phyloP scores from a whole-genome alignment of 2,888 invertebrate species.

The Hemaris fuciformis region DNA sequence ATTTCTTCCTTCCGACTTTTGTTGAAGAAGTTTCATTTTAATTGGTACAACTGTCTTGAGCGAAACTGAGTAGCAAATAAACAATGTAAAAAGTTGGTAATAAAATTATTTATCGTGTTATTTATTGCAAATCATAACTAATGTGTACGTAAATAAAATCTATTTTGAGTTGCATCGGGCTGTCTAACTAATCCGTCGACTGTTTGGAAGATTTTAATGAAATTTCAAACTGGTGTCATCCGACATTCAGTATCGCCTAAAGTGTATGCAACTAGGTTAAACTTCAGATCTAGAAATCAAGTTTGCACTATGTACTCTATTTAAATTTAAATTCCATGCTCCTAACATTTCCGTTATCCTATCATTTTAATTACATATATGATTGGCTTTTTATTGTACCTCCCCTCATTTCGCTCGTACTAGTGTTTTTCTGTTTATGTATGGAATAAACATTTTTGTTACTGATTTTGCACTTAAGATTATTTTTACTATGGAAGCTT shows the following conservation, averaged over 20 bases:
- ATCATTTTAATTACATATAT: not conserved
- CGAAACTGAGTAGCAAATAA: conserved; percentile 1
- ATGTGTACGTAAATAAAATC: not conserved
- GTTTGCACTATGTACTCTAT: not conserved
- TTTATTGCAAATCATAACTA: not conserved
- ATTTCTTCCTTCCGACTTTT: not conserved
- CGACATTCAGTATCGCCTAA: not conserved
- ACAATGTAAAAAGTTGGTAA: conserved; percentile 5
- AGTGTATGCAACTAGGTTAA: conserved; percentile 3
- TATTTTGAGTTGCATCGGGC: not conserved
- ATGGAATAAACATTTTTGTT: too few relatives aligned
- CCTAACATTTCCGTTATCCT: not conserved
- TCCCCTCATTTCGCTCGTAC: too few relatives aligned
- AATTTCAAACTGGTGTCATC: conserved; percentile 11
- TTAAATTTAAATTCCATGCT: conserved; percentile 12
- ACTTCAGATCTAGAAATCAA: conserved; percentile 6
- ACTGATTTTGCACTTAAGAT: too few relatives aligned
- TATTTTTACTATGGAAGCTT: too few relatives aligned
- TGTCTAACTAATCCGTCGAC: conserved; percentile 3
- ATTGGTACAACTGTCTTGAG: conserved; percentile 8
- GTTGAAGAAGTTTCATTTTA: conserved; percentile 6
- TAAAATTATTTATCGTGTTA: not conserved
- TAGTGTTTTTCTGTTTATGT: too few relatives aligned
- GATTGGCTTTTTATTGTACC: too few relatives aligned
- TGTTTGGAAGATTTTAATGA: conserved; percentile 19